These are phyloP conservation scores for Acanthornis magna DNA, from an alignment of 2,797 vertebrate genomes.

Conservation along the genomic window DNA sequence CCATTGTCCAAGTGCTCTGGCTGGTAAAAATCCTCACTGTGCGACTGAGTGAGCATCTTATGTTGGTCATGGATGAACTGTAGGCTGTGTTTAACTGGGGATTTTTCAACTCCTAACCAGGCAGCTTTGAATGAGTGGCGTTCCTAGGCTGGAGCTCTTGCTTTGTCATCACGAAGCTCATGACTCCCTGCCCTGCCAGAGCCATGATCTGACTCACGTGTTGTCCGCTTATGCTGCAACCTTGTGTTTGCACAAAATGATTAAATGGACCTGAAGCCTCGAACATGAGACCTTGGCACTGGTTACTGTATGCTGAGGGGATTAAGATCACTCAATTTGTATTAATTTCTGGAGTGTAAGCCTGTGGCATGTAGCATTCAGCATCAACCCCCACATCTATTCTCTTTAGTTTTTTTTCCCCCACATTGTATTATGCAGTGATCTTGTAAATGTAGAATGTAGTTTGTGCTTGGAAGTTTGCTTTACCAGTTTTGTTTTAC, in stretches of 20 bases:
- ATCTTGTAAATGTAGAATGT: neutral
- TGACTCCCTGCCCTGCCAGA: neutral
- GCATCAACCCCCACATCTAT: neutral
- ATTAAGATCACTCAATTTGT: neutral
- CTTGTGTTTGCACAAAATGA: neutral
- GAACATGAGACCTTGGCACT: neutral
- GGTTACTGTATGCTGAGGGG: neutral
- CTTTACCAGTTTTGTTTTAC: neutral
- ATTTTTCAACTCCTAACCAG: neutral
- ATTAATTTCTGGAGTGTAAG: neutral
- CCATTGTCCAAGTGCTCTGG: neutral
- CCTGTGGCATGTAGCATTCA: neutral
- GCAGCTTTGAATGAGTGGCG: neutral
- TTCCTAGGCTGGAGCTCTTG: neutral
- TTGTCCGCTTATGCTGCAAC: neutral
- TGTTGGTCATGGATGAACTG: neutral
- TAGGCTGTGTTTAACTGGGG: neutral
- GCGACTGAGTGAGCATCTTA: neutral
- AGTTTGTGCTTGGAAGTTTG: neutral
- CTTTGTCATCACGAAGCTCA: conserved; percentile 21
- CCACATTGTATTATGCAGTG: neutral
- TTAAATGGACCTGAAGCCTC: neutral
- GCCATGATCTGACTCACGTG: neutral
- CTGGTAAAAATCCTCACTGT: neutral
- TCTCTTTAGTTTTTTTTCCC: neutral